Evolutionary conservation across 2,113 vertebrate species (phyloP).

Genomic region (Siphamia tubifer): DNA sequence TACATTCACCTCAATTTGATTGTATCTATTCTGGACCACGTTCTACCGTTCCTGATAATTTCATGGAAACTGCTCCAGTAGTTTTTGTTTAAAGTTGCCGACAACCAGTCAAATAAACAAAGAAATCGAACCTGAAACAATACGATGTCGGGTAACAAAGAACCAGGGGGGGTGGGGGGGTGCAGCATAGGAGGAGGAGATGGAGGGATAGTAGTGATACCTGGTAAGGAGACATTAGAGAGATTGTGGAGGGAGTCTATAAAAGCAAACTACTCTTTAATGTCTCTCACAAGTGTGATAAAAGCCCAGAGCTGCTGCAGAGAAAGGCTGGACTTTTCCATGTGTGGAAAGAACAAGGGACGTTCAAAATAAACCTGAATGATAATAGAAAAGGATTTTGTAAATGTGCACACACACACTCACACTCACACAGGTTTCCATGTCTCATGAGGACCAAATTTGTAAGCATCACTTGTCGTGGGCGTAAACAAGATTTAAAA

Average conservation of each 20-base stretch:
- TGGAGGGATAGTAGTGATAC: conserved; percentile 51
- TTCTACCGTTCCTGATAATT: too few relatives aligned
- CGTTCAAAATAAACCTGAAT: conserved; percentile 48
- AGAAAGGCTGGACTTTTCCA: conserved; percentile 44
- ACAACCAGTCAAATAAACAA: too few relatives aligned
- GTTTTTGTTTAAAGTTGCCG: too few relatives aligned
- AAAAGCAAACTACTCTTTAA: conserved; percentile 72
- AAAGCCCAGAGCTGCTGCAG: conserved; percentile 48
- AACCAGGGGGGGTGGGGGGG: not conserved
- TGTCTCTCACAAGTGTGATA: conserved; percentile 71
- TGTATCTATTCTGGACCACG: too few relatives aligned
- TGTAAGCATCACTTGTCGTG: too few relatives aligned
- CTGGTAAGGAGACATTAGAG: conserved; percentile 62
- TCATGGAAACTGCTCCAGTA: too few relatives aligned
- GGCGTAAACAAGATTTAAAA: too few relatives aligned
- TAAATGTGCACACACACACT: conserved; percentile 18
- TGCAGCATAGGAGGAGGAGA: not conserved
- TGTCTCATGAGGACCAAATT: too few relatives aligned
- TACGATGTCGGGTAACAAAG: too few relatives aligned
- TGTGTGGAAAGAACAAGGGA: conserved; percentile 41
- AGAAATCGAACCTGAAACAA: too few relatives aligned
- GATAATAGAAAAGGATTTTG: conserved; percentile 63
- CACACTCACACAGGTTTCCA: conserved; percentile 14
- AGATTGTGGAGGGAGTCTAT: conserved; percentile 66
- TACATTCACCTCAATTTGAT: too few relatives aligned